Evolutionary conservation across 2,888 invertebrate species (phyloP).

Genomic region (Acleris sparsana): DNA sequence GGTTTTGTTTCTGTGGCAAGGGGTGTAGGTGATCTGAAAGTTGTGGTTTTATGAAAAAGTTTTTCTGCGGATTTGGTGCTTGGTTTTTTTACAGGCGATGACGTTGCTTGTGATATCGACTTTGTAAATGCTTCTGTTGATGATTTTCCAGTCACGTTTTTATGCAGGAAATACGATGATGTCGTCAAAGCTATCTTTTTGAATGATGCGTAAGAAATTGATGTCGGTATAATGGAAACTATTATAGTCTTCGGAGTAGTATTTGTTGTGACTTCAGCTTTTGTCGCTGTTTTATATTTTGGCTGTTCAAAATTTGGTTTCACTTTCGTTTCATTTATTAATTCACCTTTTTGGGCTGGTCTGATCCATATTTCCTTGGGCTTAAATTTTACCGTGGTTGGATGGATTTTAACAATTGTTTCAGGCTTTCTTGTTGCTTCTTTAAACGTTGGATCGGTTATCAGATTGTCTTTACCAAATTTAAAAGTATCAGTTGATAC

Average conservation of each 20-base stretch:
- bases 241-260: conserved; percentile 78
- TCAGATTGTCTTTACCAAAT: conserved; percentile 17
- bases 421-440: conserved; percentile 60
- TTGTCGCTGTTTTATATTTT: conserved; percentile 55
- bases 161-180: conserved; percentile 55
- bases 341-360: conserved; percentile 80
- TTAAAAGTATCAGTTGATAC: conserved; percentile 10
- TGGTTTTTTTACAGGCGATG: conserved; percentile 44
- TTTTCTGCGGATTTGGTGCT: conserved; percentile 41
- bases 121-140: conserved; percentile 58
- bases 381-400: conserved; percentile 69
- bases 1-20: conserved; percentile 40
- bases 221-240: conserved; percentile 78
- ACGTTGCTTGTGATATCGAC: conserved; percentile 55
- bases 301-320: conserved; percentile 54
- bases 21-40: conserved; percentile 41
- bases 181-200: conserved; percentile 74
- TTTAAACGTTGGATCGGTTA: conserved; percentile 13
- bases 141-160: conserved; percentile 48
- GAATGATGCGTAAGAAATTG: conserved; percentile 72
- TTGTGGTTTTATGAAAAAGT: conserved; percentile 42
- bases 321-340: conserved; percentile 59
- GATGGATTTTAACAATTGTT: conserved; percentile 54
- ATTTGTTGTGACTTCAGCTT: conserved; percentile 57
- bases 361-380: conserved; percentile 80